A percentile compares a stretch with the other conserved stretches of the same genome.
These are phyloP conservation scores for Heterohyrax brucei DNA, from an alignment of 2,797 vertebrate genomes.

Conservation along the genomic window DNA sequence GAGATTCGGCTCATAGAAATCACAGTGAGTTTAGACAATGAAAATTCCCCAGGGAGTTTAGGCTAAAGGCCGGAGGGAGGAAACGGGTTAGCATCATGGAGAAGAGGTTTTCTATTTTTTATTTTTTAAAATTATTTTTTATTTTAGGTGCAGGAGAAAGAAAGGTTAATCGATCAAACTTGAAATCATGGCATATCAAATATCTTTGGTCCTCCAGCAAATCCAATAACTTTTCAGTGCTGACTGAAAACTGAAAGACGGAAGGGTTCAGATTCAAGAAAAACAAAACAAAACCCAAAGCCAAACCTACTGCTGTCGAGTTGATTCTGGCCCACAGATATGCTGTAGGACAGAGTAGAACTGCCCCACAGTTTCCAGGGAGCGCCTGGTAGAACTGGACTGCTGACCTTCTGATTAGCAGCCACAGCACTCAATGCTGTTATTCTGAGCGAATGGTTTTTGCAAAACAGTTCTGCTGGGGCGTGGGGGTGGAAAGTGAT, in stretches of 20 bases:
- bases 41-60: not conserved
- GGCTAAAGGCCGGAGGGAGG: not conserved
- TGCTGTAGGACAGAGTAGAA: too few relatives aligned
- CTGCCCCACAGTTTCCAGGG: too few relatives aligned
- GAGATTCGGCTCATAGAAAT: slow-evolving; percentile 22
- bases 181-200: slow-evolving; percentile 58
- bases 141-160: slow-evolving; percentile 10
- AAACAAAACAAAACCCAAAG: too few relatives aligned
- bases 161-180: slow-evolving; percentile 47
- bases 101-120: not conserved
- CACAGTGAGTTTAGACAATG: not conserved
- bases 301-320: too few relatives aligned
- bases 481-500: not conserved
- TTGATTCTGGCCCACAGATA: too few relatives aligned
- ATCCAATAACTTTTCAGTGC: slow-evolving; percentile 36
- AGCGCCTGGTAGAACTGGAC: too few relatives aligned
- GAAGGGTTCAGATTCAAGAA: not conserved
- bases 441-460: not conserved
- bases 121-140: too few relatives aligned
- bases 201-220: slow-evolving; percentile 22
- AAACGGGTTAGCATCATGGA: not conserved
- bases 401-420: too few relatives aligned
- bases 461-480: not conserved
- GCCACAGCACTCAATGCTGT: too few relatives aligned
- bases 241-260: slow-evolving; percentile 12